Base-by-base conservation (phyloP, 2,797 vertebrate species). In the Champsocephalus gunnari region DNA sequence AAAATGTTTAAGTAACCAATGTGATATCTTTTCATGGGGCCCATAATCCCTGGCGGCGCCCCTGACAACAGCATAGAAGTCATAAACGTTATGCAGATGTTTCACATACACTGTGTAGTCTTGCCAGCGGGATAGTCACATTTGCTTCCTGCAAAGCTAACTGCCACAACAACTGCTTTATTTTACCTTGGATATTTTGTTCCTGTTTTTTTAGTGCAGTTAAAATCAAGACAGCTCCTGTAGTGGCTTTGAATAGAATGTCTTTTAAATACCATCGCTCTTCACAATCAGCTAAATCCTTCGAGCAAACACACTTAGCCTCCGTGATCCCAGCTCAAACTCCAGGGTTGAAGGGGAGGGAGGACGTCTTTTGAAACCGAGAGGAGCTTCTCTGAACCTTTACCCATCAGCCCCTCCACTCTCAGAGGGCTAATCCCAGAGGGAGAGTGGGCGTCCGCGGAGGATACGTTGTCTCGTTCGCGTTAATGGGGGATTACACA, bases 401-500 rank as follows among this genome's bases (percentile, higher is more conserved):
- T 94, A 89, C 89, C 91, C 91, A 89, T 90, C 88, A 91, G 81
- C 90, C 91, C 87, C 86, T 80, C 76, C 80, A 61, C 87, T 84
- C 83, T 82, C 81, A 63, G 68, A 76, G 84, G 87, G 84, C 80
- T 93, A 93, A 94, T 95, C 93, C 93, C 92, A 82, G 64, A 17
- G 85, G 92, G 92, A 86, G 88, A 90, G 89, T 84, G 88, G 89
- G 92, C 82, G 90, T 93, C 88, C 77, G 61, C 57, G 54, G 89
- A 92, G 92, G 84, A 85, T 87, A 78, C 82, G 83, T 87, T 87
- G 92, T 92, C 88, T 84, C 47, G 82, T 89, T 51, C 60, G 89
- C 84, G 83, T 92, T 93, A 95, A 94, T 93, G 90, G 93, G 88
- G 93, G 94, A 95, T 95, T 95, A 95, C 93, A 94, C 83, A 79